A percentile compares a stretch with the other conserved stretches of the same genome.
These are phyloP conservation scores for Turdus rufiventris DNA, from an alignment of 2,113 vertebrate species.

Conservation along the genomic window DNA sequence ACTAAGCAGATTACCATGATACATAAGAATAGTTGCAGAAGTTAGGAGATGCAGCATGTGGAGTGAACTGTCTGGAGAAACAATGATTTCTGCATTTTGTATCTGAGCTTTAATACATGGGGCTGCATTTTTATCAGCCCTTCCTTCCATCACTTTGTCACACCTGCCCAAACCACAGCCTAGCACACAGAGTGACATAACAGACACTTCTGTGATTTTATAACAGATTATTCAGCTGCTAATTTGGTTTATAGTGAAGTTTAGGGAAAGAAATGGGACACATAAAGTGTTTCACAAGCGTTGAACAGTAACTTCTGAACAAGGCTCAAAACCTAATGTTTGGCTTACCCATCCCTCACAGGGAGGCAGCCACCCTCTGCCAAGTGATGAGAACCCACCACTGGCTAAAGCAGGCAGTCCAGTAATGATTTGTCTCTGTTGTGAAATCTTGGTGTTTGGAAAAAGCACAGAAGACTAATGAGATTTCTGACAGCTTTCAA, in stretches of 20 bases:
- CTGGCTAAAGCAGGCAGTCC: not conserved
- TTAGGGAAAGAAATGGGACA: not conserved
- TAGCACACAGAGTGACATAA: not conserved
- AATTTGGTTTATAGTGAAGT: not conserved
- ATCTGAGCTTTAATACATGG: not conserved
- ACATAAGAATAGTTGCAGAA: not conserved
- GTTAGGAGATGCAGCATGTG: not conserved
- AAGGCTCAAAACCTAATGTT: not conserved
- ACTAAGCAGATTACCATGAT: not conserved
- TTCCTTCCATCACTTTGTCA: not conserved
- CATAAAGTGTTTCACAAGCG: not conserved
- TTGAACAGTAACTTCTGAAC: not conserved
- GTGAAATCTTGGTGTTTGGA: not conserved
- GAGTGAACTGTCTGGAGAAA: not conserved
- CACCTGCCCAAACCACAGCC: not conserved
- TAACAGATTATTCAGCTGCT: not conserved
- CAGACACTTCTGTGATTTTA: not conserved
- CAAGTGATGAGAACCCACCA: not conserved
- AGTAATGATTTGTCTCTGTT: not conserved
- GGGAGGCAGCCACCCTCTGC: not conserved
- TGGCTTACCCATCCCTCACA: not conserved
- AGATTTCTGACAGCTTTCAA: not conserved
- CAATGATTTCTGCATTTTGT: not conserved
- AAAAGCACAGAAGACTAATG: not conserved
- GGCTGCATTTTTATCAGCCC: not conserved